Percentiles rank a stretch among this genome's conserved stretches.
Evolutionary conservation across 1,140 invertebrate genomes (phyloP).

Genomic region (Tetranychus cinnabarinus): DNA sequence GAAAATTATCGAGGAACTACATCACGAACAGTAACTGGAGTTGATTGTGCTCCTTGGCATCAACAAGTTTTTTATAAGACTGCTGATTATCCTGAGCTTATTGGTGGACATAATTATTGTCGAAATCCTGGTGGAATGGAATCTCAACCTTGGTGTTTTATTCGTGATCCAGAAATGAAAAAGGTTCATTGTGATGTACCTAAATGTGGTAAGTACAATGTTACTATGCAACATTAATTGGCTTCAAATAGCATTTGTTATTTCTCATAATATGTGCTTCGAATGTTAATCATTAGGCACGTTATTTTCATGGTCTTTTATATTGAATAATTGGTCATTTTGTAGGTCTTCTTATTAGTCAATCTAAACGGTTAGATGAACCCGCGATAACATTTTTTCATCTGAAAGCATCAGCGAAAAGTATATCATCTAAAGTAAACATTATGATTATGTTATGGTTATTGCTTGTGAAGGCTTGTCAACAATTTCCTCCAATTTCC

Average conservation of each 20-base stretch:
- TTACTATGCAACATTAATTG: background rate
- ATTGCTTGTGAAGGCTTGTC: too few relatives aligned
- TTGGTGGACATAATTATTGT: slow-evolving; percentile 69
- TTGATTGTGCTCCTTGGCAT: slow-evolving; percentile 56
- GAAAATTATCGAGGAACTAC: slow-evolving; percentile 51
- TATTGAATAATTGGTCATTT: background rate
- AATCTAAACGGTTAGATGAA: too few relatives aligned
- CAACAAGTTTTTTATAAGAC: slow-evolving; percentile 41
- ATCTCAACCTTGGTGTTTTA: slow-evolving; percentile 69
- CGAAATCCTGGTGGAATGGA: slow-evolving; percentile 61
- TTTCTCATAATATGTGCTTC: background rate
- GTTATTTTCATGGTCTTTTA: background rate
- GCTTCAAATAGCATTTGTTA: too few relatives aligned
- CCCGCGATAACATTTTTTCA: too few relatives aligned
- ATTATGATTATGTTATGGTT: too few relatives aligned
- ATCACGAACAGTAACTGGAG: slow-evolving; percentile 40
- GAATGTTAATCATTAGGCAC: background rate
- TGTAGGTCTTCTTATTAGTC: too few relatives aligned
- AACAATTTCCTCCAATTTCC: too few relatives aligned
- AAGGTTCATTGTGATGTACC: slow-evolving; percentile 57
- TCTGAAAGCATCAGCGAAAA: too few relatives aligned
- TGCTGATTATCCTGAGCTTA: slow-evolving; percentile 52
- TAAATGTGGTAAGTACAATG: slow-evolving; percentile 38
- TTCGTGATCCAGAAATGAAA: slow-evolving; percentile 20
- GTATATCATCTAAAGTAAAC: too few relatives aligned